Evolutionary conservation across 2,888 invertebrate species (phyloP).

Genomic region (Tiliacea aurago): DNA sequence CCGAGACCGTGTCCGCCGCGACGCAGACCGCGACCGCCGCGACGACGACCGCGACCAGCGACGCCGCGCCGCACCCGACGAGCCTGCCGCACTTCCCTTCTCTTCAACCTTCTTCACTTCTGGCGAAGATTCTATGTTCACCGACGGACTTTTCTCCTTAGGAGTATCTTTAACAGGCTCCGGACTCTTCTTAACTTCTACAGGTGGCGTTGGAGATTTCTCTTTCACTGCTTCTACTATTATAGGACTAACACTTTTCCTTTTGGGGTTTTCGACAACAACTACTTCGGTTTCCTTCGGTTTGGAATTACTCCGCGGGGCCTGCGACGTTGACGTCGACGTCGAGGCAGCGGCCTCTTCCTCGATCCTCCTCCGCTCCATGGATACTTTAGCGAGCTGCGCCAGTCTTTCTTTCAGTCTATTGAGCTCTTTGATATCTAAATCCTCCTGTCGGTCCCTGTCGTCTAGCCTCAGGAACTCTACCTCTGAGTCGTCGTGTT

Average conservation of each 20-base stretch:
- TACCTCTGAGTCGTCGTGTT: conserved; percentile 90
- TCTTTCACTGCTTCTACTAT: conserved; percentile 63
- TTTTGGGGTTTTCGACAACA: conserved; percentile 48
- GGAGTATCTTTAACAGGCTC: conserved; percentile 46
- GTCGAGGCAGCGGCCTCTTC: conserved; percentile 71
- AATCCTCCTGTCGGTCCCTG: conserved; percentile 87
- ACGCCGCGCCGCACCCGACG: conserved; percentile 61
- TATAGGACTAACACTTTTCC: conserved; percentile 45
- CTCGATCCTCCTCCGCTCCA: conserved; percentile 74
- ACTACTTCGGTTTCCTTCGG: conserved; percentile 40
- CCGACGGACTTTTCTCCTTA: conserved; percentile 70
- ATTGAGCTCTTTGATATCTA: conserved; percentile 92
- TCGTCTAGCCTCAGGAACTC: conserved; percentile 89
- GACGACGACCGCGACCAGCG: conserved; percentile 83
- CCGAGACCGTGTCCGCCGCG: conserved; percentile 69
- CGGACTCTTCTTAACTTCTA: conserved; percentile 44
- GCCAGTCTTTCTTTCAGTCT: conserved; percentile 92
- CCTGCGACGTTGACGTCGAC: conserved; percentile 77
- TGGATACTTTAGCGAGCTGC: conserved; percentile 93
- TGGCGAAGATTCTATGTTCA: conserved; percentile 73
- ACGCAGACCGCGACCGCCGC: conserved; percentile 75
- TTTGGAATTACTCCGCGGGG: conserved; percentile 31
- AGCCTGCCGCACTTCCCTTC: conserved; percentile 62
- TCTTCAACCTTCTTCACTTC: conserved; percentile 72
- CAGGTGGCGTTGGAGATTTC: conserved; percentile 59